Percentiles rank a stretch among this genome's conserved stretches.
phyloP scores from a whole-genome alignment of 2,797 vertebrate genomes.

The Crax fasciolata region DNA sequence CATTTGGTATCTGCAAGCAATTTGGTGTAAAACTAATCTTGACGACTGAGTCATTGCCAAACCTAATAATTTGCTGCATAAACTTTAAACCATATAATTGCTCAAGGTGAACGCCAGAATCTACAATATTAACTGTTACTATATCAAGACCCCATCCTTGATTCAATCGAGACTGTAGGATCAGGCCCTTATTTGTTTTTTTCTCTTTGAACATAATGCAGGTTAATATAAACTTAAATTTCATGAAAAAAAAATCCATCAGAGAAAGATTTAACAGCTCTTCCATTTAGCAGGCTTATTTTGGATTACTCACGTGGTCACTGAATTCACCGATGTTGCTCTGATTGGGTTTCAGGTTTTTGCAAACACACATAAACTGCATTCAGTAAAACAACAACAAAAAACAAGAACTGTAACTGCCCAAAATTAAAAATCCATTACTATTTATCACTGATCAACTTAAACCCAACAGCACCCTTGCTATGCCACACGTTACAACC shows the following conservation, averaged over 20 bases:
- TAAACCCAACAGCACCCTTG: neutral
- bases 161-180: neutral
- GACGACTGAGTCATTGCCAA: slow-evolving; percentile 57
- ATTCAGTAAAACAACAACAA: neutral
- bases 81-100: slow-evolving; percentile 55
- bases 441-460: neutral
- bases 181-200: neutral
- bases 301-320: neutral
- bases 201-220: neutral
- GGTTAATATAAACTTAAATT: neutral
- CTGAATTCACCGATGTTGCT: neutral
- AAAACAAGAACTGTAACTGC: neutral
- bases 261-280: neutral
- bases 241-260: neutral
- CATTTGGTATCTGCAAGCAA: slow-evolving; percentile 71
- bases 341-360: neutral
- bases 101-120: slow-evolving; percentile 50
- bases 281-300: neutral
- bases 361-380: neutral
- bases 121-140: slow-evolving; percentile 9
- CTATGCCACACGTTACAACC: neutral
- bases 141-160: neutral
- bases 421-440: neutral
- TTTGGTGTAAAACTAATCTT: slow-evolving; percentile 67
- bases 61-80: slow-evolving; percentile 49